Percentiles rank a stretch among this genome's conserved stretches.
These are phyloP conservation scores for Mylabris phalerata DNA, from an alignment of 1,140 invertebrate genomes.

Conservation along the genomic window DNA sequence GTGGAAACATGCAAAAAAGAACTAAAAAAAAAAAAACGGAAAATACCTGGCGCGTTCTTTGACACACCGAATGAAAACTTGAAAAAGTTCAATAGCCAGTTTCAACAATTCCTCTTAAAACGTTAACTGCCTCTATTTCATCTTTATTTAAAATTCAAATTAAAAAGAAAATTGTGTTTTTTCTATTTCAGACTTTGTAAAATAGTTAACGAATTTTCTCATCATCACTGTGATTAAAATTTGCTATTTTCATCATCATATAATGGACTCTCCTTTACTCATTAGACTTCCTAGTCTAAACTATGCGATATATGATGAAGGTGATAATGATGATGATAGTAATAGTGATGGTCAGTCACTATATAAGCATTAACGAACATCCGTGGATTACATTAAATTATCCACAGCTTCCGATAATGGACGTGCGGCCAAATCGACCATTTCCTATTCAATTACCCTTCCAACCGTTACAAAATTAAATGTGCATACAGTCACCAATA, in stretches of 20 bases:
- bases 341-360: slow-evolving; percentile 7
- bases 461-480: too few relatives aligned
- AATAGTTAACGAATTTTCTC: neutral
- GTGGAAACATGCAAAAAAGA: neutral
- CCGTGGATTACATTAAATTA: slow-evolving; percentile 13
- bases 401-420: slow-evolving; percentile 13
- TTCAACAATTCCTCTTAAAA: too few relatives aligned
- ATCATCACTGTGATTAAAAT: neutral
- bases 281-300: neutral
- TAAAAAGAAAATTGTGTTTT: neutral
- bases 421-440: slow-evolving; percentile 9
- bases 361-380: slow-evolving; percentile 4
- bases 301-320: slow-evolving; percentile 3
- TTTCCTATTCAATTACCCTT: slow-evolving; percentile 9
- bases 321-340: neutral
- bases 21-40: neutral
- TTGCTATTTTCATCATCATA: too few relatives aligned
- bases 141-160: too few relatives aligned
- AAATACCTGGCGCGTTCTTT: neutral
- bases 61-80: too few relatives aligned
- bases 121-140: too few relatives aligned
- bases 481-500: too few relatives aligned
- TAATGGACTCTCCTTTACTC: too few relatives aligned
- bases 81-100: too few relatives aligned
- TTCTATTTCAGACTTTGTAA: neutral